Evolutionary conservation across 2,797 vertebrate species (phyloP).

Genomic region (Hipposideros larvatus): DNA sequence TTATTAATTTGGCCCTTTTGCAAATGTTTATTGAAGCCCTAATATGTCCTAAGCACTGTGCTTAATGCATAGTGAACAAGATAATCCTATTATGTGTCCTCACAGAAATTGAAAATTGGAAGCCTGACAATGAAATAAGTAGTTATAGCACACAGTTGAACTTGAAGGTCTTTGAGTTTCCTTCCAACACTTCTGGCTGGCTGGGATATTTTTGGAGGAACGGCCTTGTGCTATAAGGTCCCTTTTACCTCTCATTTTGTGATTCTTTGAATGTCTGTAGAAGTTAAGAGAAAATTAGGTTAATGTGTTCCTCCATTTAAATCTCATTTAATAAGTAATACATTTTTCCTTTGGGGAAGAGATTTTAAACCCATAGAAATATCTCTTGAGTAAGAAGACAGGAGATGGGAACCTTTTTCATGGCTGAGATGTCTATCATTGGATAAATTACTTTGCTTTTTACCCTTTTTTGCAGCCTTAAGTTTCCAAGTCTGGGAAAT

Average conservation of each 20-base stretch:
- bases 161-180: slow-evolving; percentile 30
- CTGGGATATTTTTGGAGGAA: slow-evolving; percentile 63
- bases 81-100: slow-evolving; percentile 1
- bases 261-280: slow-evolving; percentile 65
- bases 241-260: slow-evolving; percentile 56
- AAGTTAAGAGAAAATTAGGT: slow-evolving; percentile 71
- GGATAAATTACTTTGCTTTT: slow-evolving; percentile 73
- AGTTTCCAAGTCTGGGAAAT: slow-evolving; percentile 63
- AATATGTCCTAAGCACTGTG: neutral
- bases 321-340: slow-evolving; percentile 64
- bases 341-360: slow-evolving; percentile 54
- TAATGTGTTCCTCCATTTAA: slow-evolving; percentile 66
- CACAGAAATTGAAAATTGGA: slow-evolving; percentile 19
- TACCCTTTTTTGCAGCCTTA: slow-evolving; percentile 41
- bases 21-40: slow-evolving; percentile 46
- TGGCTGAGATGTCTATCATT: slow-evolving; percentile 70
- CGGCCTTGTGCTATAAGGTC: neutral
- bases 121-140: slow-evolving; percentile 34
- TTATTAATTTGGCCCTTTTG: slow-evolving; percentile 41
- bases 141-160: slow-evolving; percentile 36
- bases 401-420: slow-evolving; percentile 40
- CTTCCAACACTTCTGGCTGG: neutral
- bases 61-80: neutral
- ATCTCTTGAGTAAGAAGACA: slow-evolving; percentile 46
- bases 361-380: slow-evolving; percentile 52